Base-by-base conservation (phyloP, 2,888 invertebrate genomes). In the Caenorhabditis angaria region DNA sequence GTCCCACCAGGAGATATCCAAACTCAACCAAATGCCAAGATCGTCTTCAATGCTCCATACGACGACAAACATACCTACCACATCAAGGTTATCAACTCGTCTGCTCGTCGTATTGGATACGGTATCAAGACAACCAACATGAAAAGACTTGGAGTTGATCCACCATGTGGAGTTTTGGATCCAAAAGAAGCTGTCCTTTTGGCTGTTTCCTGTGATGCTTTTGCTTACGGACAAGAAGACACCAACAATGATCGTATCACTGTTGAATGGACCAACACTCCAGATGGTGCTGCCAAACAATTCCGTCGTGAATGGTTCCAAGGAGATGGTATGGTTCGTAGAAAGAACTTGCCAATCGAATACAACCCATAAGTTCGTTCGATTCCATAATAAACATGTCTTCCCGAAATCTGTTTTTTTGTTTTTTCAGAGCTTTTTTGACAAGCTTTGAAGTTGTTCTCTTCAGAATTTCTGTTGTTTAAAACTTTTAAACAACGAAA, bases 301-400 rank as follows among this genome's bases (percentile, higher is more conserved):
- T 78, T 78, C 78, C 74, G 80, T 60, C 78, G 80, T 58, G 80
- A 80, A 56, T 78, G 80, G 80, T 80, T 80, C 80, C 78, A 80
- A 65, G 78, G 79, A 61, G 81, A 81, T 25, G 81, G 76, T 24
- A 78, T 78, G 80, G 77, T 78, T 58, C 78, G 78, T 61, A 68
- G 80, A 28, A 78, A 78, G 77, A 80, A 78, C 70, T 41, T 41
- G 41, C 41, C 41, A 18, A 41, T 41, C 41, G 41, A 41, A 18
- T 41, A 41, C 18, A 41, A 41, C 18, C 41, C 41, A 41, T 41
- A 41, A n/a, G n/a, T n/a, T n/a, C n/a, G n/a, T n/a, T n/a, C n/a
- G n/a, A n/a, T n/a, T n/a, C n/a, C n/a, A n/a, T n/a, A n/a, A n/a
- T n/a, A n/a, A n/a, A n/a, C n/a, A n/a, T n/a, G n/a, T n/a, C n/a